A percentile compares a stretch with the other conserved stretches of the same genome.
phyloP scores from a whole-genome alignment of 2,888 invertebrate genomes.

The Coenonympha glycerion region DNA sequence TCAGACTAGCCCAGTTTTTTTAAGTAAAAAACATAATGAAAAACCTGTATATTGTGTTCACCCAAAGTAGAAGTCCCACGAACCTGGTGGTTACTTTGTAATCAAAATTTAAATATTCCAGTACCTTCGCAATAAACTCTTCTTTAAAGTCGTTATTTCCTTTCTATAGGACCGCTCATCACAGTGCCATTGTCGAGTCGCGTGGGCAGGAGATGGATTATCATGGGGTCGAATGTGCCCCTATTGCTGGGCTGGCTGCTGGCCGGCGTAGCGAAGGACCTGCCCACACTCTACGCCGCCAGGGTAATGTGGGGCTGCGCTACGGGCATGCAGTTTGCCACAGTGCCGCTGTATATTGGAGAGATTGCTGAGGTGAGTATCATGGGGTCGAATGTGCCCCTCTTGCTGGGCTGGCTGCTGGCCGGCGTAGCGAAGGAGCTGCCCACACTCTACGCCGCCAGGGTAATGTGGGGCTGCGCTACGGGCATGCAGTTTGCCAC shows the following conservation, averaged over 20 bases:
- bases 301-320: slow-evolving; percentile 79
- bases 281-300: slow-evolving; percentile 73
- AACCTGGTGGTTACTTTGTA: too few relatives aligned
- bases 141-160: too few relatives aligned
- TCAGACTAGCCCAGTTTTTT: too few relatives aligned
- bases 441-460: slow-evolving; percentile 72
- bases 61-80: too few relatives aligned
- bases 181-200: slow-evolving; percentile 81
- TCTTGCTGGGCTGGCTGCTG: slow-evolving; percentile 80
- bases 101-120: too few relatives aligned
- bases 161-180: slow-evolving; percentile 78
- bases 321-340: slow-evolving; percentile 82
- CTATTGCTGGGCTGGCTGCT: slow-evolving; percentile 84
- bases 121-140: too few relatives aligned
- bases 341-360: slow-evolving; percentile 88
- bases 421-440: slow-evolving; percentile 76
- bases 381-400: background rate
- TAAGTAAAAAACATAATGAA: too few relatives aligned
- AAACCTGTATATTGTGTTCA: too few relatives aligned
- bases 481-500: slow-evolving; percentile 83
- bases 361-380: slow-evolving; percentile 83
- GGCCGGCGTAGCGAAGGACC: slow-evolving; percentile 75
- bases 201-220: slow-evolving; percentile 81
- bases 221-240: slow-evolving; percentile 80
- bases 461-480: slow-evolving; percentile 78